phyloP scores from a whole-genome alignment of 2,888 invertebrate species.

The Drosophila algonquin region DNA sequence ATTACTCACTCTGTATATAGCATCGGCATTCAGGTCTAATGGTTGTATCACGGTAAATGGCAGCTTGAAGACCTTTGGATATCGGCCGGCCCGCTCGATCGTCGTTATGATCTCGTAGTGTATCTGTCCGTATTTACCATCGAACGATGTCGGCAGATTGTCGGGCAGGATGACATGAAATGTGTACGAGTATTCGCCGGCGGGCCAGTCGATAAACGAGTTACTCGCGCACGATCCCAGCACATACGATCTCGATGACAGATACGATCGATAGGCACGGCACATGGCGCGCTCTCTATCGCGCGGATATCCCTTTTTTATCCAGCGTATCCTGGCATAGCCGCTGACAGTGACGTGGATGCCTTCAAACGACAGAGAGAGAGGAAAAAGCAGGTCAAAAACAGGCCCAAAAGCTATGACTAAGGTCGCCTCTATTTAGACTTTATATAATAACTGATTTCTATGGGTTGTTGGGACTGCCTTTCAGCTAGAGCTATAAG shows the following conservation, averaged over 20 bases:
- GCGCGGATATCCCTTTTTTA: conserved; percentile 84
- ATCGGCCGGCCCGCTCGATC: conserved; percentile 93
- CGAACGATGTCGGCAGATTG: conserved; percentile 91
- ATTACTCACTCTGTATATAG: conserved; percentile 87
- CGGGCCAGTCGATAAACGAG: conserved; percentile 87
- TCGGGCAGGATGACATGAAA: conserved; percentile 88
- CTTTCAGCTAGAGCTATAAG: neutral
- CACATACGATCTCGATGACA: conserved; percentile 82
- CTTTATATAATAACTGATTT: conserved; percentile 55
- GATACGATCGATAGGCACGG: conserved; percentile 83
- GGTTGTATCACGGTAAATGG: conserved; percentile 92
- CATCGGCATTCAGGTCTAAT: conserved; percentile 91
- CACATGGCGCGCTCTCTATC: conserved; percentile 83
- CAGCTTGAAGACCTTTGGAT: conserved; percentile 91
- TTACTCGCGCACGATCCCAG: conserved; percentile 84
- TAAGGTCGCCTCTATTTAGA: conserved; percentile 40
- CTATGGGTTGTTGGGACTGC: conserved; percentile 29
- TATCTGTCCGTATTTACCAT: conserved; percentile 90
- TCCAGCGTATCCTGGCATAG: conserved; percentile 84
- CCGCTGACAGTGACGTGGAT: conserved; percentile 84
- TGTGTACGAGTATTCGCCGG: conserved; percentile 89
- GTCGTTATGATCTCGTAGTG: conserved; percentile 91
- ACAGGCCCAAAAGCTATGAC: conserved; percentile 13
- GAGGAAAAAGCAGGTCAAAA: neutral
- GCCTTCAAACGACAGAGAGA: conserved; percentile 72